Evolutionary conservation across 2,797 vertebrate species (phyloP).

Genomic region (Micrastur ruficollis): DNA sequence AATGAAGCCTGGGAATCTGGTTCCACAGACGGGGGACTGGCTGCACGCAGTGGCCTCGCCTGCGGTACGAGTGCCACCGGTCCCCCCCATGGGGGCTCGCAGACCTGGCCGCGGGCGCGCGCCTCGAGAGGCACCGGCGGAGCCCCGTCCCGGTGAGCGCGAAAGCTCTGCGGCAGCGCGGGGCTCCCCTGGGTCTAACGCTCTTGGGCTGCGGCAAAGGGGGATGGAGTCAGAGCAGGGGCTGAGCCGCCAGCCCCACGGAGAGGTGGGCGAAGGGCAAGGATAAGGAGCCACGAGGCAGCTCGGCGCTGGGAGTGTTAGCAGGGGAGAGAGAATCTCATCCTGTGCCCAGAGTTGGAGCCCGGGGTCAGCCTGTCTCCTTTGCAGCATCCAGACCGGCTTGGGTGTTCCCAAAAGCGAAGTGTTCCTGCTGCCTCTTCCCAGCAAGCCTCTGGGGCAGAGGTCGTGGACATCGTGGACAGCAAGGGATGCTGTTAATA

Average conservation of each 20-base stretch:
- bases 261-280: neutral
- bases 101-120: neutral
- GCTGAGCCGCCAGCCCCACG: neutral
- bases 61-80: neutral
- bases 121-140: neutral
- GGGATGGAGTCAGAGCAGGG: neutral
- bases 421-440: neutral
- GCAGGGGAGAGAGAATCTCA: neutral
- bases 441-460: neutral
- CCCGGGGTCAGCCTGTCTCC: neutral
- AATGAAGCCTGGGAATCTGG: neutral
- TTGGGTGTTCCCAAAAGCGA: neutral
- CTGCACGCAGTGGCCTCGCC: neutral
- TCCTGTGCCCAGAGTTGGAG: neutral
- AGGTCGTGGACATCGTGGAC: neutral
- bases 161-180: neutral
- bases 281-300: neutral
- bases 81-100: neutral
- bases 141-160: neutral
- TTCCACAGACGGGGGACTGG: fast-evolving
- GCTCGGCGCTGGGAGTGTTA: neutral
- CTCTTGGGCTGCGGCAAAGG: neutral
- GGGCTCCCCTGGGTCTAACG: neutral
- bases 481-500: neutral
- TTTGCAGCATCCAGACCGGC: neutral